Base-by-base conservation (phyloP, 1,140 invertebrate genomes). In the Drosophila takahashii region DNA sequence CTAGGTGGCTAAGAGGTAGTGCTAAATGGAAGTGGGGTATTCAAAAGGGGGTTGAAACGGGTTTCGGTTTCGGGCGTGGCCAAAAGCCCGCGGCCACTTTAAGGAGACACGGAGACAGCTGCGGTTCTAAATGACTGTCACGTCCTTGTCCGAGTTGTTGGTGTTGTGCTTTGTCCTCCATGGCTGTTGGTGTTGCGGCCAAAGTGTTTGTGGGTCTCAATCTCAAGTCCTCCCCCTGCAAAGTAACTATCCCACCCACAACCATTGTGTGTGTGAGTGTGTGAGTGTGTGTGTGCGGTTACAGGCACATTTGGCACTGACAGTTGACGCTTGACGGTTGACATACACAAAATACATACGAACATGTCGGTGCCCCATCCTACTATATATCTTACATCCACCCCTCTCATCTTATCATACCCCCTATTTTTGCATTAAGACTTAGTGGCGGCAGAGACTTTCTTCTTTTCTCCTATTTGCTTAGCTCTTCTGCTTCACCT, bases 271-370 rank as follows among this genome's bases (percentile, higher is more conserved):
- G 41, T 57, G 59, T 59, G 62, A 77, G 70, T 81, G 79, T 84
- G 72, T 89, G 84, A 60, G 84, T 59, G 62, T 79, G 70, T 81
- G 79, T 84, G 72, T 89, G 84, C 64, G 84, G 84, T 87, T 89
- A 89, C 83, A 89, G 89, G 83, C 79, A 90, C 89, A 91, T 89
- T 91, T 91, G 89, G 81, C 89, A 91, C 80, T 91, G 89, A 90
- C 89, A 91, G 89, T 91, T 91, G 83, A 89, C 80, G 80, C 71
- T 84, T 90, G 89, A 90, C 66, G 77, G 53, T 78, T 90, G 89
- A 89, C 89, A 90, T 85, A 81, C 65, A 72, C 65, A 72, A 65
- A 60, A 29, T 52, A 16, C 62, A 57, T 26, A 41, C 22, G 50
- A 16, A 56, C 50, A 69, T 67, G 54, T 41, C 18, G 44, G 41